These are phyloP conservation scores for Hippocampus comes DNA, from an alignment of 2,113 vertebrate genomes.

Conservation along the genomic window DNA sequence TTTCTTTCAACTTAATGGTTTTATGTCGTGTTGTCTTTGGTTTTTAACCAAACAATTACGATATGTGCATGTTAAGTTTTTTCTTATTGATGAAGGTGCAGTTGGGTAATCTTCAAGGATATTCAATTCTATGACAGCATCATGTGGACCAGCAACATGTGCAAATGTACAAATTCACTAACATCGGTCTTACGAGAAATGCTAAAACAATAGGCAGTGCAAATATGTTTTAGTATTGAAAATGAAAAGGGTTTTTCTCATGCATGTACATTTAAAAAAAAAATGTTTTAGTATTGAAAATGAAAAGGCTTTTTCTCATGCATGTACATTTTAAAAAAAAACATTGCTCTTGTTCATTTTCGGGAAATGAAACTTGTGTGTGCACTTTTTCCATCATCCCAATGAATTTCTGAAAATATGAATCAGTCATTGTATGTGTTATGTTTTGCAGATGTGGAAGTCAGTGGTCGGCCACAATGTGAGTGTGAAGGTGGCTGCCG, in stretches of 20 bases:
- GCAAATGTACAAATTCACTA: not conserved
- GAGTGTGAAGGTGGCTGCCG: constrained; percentile 74
- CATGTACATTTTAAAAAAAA: not conserved
- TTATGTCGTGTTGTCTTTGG: not conserved
- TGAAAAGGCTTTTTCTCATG: not conserved
- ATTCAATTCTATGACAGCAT: not conserved
- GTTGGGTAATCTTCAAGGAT: not conserved
- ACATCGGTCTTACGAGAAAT: not conserved
- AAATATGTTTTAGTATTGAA: not conserved
- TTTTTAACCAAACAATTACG: no score
- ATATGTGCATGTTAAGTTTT: not conserved
- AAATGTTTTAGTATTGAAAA: not conserved
- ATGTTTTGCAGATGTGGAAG: constrained; percentile 89
- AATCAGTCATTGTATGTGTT: not conserved
- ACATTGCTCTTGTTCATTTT: constrained; percentile 3
- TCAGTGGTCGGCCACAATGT: constrained; percentile 86
- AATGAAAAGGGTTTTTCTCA: not conserved
- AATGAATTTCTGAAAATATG: not conserved
- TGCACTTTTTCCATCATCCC: not conserved
- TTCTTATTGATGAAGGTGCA: not conserved
- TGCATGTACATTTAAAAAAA: not conserved
- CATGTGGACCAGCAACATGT: not conserved
- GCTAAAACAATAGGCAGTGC: not conserved
- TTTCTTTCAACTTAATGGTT: not conserved
- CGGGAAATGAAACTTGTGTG: constrained; percentile 41